Conservation (phyloP, 1,140 invertebrate genomes). For the Eumaeus atala region DNA sequence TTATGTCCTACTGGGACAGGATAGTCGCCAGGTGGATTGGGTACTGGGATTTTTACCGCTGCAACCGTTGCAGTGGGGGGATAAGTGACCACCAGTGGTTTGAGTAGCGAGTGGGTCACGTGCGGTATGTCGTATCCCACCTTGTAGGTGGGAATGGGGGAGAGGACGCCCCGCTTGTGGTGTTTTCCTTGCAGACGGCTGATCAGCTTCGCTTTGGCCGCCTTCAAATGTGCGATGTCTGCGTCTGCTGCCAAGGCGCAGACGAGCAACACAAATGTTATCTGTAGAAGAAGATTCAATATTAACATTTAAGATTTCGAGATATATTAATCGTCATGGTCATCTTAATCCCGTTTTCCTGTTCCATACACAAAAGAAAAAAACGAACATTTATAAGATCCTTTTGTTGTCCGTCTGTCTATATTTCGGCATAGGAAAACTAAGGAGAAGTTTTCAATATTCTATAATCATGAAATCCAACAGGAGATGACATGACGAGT, state of each 20-base stretch:
- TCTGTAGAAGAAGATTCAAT: slow-evolving; percentile 51
- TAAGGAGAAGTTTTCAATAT: too few species aligned
- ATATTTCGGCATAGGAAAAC: too few species aligned
- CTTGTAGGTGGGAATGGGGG: slow-evolving; percentile 58
- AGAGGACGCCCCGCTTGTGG: slow-evolving; percentile 62
- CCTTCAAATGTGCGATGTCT: slow-evolving; percentile 48
- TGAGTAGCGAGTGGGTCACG: slow-evolving; percentile 65
- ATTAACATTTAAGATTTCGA: neutral
- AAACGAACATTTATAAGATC: too few species aligned
- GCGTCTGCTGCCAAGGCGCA: slow-evolving; percentile 37
- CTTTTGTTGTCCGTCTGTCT: too few species aligned
- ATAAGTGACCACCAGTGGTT: slow-evolving; percentile 65
- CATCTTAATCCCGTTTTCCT: too few species aligned
- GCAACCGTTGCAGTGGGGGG: slow-evolving; percentile 61
- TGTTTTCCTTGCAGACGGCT: slow-evolving; percentile 45
- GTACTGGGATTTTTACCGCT: slow-evolving; percentile 61
- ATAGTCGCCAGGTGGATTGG: slow-evolving; percentile 38
- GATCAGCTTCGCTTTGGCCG: slow-evolving; percentile 42
- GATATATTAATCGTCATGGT: too few species aligned
- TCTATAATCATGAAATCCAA: too few species aligned
- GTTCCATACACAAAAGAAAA: too few species aligned
- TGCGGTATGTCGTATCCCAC: slow-evolving; percentile 63
- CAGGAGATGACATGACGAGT: too few species aligned
- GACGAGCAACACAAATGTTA: slow-evolving; percentile 44
- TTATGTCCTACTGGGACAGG: slow-evolving; percentile 46